phyloP scores from a whole-genome alignment of 2,888 invertebrate genomes.

The Ferdinandea cuprea region DNA sequence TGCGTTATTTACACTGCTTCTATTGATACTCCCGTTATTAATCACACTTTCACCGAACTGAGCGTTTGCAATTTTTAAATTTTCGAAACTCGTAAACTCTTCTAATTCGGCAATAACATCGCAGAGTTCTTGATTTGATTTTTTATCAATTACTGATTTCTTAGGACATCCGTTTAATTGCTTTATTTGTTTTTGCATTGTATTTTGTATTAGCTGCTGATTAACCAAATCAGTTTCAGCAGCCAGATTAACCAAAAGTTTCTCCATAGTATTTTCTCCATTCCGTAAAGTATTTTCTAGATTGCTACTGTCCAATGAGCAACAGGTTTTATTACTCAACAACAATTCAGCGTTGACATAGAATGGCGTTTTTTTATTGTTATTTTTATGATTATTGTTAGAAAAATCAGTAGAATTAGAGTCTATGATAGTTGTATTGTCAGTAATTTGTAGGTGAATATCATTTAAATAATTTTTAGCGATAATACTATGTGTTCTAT shows the following conservation, averaged over 20 bases:
- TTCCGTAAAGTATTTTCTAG: slow-evolving; percentile 56
- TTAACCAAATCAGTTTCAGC: slow-evolving; percentile 75
- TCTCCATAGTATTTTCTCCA: slow-evolving; percentile 76
- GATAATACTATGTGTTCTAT: slow-evolving; percentile 49
- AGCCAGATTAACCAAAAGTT: slow-evolving; percentile 75
- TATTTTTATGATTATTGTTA: slow-evolving; percentile 70
- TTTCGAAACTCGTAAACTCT: slow-evolving; percentile 75
- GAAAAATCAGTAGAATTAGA: slow-evolving; percentile 64
- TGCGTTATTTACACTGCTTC: slow-evolving; percentile 75
- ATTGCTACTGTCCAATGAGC: slow-evolving; percentile 53
- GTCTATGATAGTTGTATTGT: slow-evolving; percentile 59
- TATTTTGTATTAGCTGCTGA: slow-evolving; percentile 66
- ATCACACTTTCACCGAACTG: slow-evolving; percentile 64
- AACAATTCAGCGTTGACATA: slow-evolving; percentile 48
- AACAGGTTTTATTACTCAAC: slow-evolving; percentile 46
- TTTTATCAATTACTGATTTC: slow-evolving; percentile 26
- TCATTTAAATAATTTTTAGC: slow-evolving; percentile 60
- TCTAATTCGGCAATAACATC: slow-evolving; percentile 76
- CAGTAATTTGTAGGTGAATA: slow-evolving; percentile 52
- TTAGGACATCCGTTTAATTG: slow-evolving; percentile 25
- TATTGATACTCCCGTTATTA: slow-evolving; percentile 73
- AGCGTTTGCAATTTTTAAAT: slow-evolving; percentile 63
- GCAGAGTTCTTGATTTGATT: slow-evolving; percentile 73
- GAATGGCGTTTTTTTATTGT: slow-evolving; percentile 57
- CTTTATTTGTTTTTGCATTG: slow-evolving; percentile 1